Evolutionary conservation across 2,113 vertebrate species (phyloP), one percentile per base, ranked within the genome.

Genomic region (Chionomys nivalis): DNA sequence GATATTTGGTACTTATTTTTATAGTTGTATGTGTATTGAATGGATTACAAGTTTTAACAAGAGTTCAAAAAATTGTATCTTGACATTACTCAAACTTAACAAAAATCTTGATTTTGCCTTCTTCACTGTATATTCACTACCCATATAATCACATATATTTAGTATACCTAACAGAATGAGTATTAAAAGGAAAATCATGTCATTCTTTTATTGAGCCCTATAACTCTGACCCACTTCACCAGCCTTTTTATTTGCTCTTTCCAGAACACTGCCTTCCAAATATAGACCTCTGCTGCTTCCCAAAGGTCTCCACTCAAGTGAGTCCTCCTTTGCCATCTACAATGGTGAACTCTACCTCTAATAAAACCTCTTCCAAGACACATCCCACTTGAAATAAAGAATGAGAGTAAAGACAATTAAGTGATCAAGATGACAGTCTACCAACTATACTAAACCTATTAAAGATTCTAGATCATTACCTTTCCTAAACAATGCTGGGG

Each of bases 11-110:
- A 75, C 12, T 21, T n/a, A 94, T 76, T 91, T 87, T 61, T 70
- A 82, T 49, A 49, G 7, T 26, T 75, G 5, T 76, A 13, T 68
- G 2, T 61, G 17, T 52, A 68, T 61, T 91, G 88, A 73, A 75
- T 44, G n/a, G 9, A 73, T 87, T 73, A 11, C 63, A 76, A 86
- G 70, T 72, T 95, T 86, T 93, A 90, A 93, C 24, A 75, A 28
- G 70, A 49, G 26, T 72, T 93, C 39, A 88, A 31, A 81, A 49
- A 94, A 87, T 55, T 65, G 55, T 79, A 79, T 86, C 14, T 42
- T 23, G 52, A 73, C 75, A 63, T 78, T 65, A 44, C 17, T 73
- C 12, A 87, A 44, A 75, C 55, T 68, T 39, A 79, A 70, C 2
- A 93, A 75, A 87, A 90, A 87, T 49, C n/a, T 66, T 91, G 58